These are phyloP conservation scores for Myiozetetes cayanensis DNA, from an alignment of 2,113 vertebrate genomes.

Conservation along the genomic window DNA sequence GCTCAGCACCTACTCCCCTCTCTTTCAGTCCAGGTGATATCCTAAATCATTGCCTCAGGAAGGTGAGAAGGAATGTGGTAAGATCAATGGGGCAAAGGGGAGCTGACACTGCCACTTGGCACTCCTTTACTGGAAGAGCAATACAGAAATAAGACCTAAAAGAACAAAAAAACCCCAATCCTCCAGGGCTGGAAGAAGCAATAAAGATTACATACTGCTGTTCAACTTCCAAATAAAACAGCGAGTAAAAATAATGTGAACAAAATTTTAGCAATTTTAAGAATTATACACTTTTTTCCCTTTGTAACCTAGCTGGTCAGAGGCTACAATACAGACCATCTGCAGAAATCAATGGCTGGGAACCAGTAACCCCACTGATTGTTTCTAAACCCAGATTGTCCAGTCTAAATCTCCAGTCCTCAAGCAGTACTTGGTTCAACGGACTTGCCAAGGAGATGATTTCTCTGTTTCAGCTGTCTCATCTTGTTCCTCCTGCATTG, in stretches of 20 bases:
- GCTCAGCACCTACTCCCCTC: background rate
- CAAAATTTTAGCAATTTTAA: background rate
- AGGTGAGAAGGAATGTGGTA: background rate
- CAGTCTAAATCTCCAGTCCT: background rate
- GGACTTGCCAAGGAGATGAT: background rate
- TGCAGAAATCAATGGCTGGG: background rate
- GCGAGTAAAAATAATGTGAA: background rate
- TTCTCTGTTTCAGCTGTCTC: background rate
- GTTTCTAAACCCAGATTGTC: background rate
- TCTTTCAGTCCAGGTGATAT: background rate
- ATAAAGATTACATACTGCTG: background rate
- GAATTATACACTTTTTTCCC: background rate
- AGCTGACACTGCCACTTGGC: background rate
- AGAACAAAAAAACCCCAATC: background rate
- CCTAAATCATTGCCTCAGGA: background rate
- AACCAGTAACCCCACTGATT: background rate
- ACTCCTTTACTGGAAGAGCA: background rate
- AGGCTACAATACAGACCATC: background rate
- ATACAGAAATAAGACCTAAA: background rate
- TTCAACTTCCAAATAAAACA: background rate
- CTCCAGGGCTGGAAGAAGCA: background rate
- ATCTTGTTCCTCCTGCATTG: background rate
- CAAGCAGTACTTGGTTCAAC: background rate
- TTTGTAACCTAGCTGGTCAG: conserved; percentile 13
- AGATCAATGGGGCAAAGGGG: background rate